Conservation (phyloP, 2,888 invertebrate genomes). For the Drosophila cognata region DNA sequence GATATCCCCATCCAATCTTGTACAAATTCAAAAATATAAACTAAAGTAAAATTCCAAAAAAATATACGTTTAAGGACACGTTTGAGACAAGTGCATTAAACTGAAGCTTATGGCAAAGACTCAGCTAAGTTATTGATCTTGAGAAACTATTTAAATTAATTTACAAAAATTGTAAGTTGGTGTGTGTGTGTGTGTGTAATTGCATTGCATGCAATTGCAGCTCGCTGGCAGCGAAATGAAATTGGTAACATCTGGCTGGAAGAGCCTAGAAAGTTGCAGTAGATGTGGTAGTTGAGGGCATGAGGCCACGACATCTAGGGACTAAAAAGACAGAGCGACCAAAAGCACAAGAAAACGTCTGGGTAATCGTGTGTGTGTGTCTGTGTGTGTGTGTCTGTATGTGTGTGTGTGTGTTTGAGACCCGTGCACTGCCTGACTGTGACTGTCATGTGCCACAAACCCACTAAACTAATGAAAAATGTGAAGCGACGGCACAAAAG, state of each 20-base stretch:
- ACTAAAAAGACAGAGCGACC: conserved; percentile 34
- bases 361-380: conserved; percentile 34
- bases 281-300: conserved; percentile 37
- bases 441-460: conserved; percentile 84
- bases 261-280: conserved; percentile 35
- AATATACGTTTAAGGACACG: neutral
- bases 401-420: conserved; percentile 46
- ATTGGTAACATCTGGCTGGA: conserved; percentile 47
- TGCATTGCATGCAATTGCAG: conserved; percentile 24
- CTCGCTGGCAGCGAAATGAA: conserved; percentile 26
- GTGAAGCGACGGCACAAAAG: conserved; percentile 79
- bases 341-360: conserved; percentile 51
- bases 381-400: conserved; percentile 35
- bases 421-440: conserved; percentile 76
- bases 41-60: neutral
- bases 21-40: neutral
- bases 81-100: neutral
- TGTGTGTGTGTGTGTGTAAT: conserved; percentile 11
- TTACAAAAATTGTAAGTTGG: conserved; percentile 1
- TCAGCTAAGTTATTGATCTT: conserved; percentile 13
- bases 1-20: neutral
- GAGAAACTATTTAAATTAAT: conserved; percentile 16
- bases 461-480: conserved; percentile 84
- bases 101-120: neutral
- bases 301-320: conserved; percentile 57